Evolutionary conservation across 2,888 invertebrate genomes (phyloP).

Genomic region (Drosophila robusta): DNA sequence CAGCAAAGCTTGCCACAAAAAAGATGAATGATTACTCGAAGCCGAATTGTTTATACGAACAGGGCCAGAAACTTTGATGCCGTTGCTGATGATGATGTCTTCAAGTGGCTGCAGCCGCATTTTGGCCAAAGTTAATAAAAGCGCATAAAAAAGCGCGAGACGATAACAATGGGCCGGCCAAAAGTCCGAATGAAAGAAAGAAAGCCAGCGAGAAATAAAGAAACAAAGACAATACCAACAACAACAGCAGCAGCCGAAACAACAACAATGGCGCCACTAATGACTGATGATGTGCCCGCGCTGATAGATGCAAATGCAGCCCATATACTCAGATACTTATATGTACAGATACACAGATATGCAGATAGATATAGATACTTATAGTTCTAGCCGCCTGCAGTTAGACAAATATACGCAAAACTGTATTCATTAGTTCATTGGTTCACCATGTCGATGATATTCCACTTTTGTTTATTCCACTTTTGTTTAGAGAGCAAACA

Average conservation of each 20-base stretch:
- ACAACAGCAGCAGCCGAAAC: conserved; percentile 27
- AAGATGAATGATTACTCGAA: conserved; percentile 75
- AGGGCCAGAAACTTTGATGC: conserved; percentile 17
- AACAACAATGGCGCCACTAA: conserved; percentile 79
- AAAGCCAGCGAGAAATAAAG: conserved; percentile 17
- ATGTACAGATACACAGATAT: too few species aligned
- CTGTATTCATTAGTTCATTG: conserved; percentile 41
- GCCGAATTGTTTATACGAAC: conserved; percentile 64
- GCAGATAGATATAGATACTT: conserved; percentile 15
- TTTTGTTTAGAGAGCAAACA: conserved; percentile 67
- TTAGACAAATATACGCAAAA: conserved; percentile 48
- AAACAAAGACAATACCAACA: conserved; percentile 41
- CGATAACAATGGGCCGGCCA: conserved; percentile 66
- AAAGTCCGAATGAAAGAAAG: conserved; percentile 15
- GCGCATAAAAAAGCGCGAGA: conserved; percentile 70
- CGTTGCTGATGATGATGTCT: conserved; percentile 61
- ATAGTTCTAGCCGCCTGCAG: conserved; percentile 32
- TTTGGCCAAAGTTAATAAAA: conserved; percentile 81
- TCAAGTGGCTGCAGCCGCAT: conserved; percentile 74
- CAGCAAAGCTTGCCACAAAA: conserved; percentile 30
- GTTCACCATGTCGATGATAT: conserved; percentile 23
- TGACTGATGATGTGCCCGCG: conserved; percentile 81
- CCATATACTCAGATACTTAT: conserved; percentile 15
- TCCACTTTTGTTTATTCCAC: conserved; percentile 51
- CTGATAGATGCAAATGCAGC: conserved; percentile 74